These are phyloP conservation scores for Euura lappo DNA, from an alignment of 1,140 invertebrate species.

Conservation along the genomic window DNA sequence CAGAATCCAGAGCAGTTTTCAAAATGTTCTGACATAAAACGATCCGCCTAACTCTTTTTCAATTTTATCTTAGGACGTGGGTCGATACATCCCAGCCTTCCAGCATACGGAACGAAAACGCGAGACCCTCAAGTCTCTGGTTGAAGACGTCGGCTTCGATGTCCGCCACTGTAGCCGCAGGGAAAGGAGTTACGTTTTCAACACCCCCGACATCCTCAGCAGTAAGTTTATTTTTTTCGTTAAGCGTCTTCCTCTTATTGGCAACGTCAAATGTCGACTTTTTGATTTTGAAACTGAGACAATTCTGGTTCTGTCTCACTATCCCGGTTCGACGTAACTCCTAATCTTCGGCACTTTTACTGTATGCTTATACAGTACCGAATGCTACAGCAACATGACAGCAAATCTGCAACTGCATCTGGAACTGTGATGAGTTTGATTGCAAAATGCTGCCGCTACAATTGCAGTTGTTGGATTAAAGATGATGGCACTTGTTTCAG, in stretches of 20 bases:
- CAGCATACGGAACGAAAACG: conserved; percentile 61
- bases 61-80: conserved; percentile 53
- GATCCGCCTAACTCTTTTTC: conserved; percentile 34
- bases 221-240: conserved; percentile 35
- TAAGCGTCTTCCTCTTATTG: conserved; percentile 59
- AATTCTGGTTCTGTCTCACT: background rate
- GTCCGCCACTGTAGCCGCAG: conserved; percentile 69
- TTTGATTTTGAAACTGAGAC: conserved; percentile 2
- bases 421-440: no score
- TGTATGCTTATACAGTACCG: no score
- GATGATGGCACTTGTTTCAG: conserved; percentile 56
- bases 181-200: conserved; percentile 69
- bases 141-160: conserved; percentile 71
- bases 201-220: conserved; percentile 60
- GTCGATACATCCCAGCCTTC: conserved; percentile 70
- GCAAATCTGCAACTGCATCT: no score
- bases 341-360: no score
- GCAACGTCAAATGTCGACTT: conserved; percentile 6
- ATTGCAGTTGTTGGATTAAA: no score
- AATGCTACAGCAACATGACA: no score
- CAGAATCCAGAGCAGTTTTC: conserved; percentile 8
- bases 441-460: no score
- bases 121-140: conserved; percentile 64
- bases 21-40: conserved; percentile 51
- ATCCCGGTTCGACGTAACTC: no score